Evolutionary conservation across 2,888 invertebrate genomes (phyloP).

Genomic region (Lamellibrachia columna): DNA sequence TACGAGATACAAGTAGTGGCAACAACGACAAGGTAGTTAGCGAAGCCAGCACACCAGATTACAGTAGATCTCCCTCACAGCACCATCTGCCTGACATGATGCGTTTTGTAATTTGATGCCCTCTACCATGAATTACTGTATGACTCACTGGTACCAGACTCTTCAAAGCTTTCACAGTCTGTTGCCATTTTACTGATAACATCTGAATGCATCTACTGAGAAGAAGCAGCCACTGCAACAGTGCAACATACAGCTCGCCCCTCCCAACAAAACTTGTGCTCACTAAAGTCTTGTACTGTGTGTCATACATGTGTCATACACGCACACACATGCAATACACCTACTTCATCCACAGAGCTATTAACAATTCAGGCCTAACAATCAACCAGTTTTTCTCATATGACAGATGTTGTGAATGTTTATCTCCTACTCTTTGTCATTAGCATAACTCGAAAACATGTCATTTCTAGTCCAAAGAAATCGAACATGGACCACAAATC

Average conservation of each 20-base stretch:
- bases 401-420: not conserved
- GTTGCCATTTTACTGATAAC: slow-evolving; percentile 3
- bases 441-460: not conserved
- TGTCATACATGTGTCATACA: not conserved
- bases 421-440: not conserved
- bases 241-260: not conserved
- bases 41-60: not conserved
- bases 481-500: not conserved
- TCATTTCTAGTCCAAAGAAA: not conserved
- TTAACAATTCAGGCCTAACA: not conserved
- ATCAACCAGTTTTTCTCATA: not conserved
- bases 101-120: slow-evolving; percentile 10
- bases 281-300: not conserved
- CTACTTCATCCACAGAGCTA: not conserved
- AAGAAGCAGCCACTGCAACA: not conserved
- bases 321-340: not conserved
- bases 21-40: not conserved
- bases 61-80: not conserved
- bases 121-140: not conserved
- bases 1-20: not conserved
- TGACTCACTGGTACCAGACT: not conserved
- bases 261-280: slow-evolving; percentile 3
- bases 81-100: not conserved
- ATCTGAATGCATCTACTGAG: not conserved
- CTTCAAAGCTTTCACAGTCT: not conserved